Percentiles rank a stretch among this genome's conserved stretches.
phyloP scores from a whole-genome alignment of 2,113 vertebrate genomes.

The Lasiurus cinereus region DNA sequence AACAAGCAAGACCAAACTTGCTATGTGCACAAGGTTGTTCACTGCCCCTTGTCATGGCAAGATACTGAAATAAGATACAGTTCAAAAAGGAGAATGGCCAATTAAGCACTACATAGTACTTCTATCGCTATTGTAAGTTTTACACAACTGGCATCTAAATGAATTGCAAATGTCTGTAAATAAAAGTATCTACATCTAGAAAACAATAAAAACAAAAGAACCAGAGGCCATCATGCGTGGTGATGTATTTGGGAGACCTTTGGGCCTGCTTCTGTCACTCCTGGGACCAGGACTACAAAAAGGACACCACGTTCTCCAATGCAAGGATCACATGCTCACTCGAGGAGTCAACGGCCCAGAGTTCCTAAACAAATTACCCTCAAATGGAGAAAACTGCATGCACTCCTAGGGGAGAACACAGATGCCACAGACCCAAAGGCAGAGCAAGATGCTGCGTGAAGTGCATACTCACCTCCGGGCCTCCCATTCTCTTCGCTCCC shows the following conservation, averaged over 20 bases:
- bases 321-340: background rate
- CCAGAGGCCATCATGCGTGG: background rate
- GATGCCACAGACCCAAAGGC: background rate
- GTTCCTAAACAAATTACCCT: background rate
- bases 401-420: background rate
- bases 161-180: background rate
- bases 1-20: background rate
- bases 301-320: background rate
- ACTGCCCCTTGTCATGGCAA: background rate
- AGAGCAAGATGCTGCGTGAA: background rate
- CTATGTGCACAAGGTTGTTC: background rate
- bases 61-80: background rate
- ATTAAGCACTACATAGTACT: background rate
- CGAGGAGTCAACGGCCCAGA: background rate
- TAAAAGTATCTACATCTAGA: background rate
- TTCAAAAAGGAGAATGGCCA: background rate
- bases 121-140: background rate
- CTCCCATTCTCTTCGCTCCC: constrained; percentile 94
- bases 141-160: background rate
- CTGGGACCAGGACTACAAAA: background rate
- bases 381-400: background rate
- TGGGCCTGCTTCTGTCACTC: background rate
- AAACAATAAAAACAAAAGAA: background rate
- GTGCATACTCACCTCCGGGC: constrained; percentile 90
- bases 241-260: background rate